Evolutionary conservation across 2,113 vertebrate species (phyloP).

Genomic region (Pachyramphus minor): DNA sequence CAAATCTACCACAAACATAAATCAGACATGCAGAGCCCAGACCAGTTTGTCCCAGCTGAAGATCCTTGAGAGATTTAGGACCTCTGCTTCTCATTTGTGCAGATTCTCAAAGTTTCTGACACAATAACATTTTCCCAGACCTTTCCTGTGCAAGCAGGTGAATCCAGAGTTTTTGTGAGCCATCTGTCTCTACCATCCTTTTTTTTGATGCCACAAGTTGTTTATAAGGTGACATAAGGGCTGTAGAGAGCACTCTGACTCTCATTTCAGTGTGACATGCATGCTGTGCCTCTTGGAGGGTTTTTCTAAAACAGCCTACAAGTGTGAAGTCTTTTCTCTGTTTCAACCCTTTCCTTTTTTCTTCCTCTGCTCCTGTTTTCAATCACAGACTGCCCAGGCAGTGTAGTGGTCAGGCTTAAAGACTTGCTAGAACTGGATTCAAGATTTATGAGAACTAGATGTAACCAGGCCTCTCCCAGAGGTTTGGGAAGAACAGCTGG

Average conservation of each 20-base stretch:
- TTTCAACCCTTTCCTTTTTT: not conserved
- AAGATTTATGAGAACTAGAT: conserved; percentile 78
- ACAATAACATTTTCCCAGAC: not conserved
- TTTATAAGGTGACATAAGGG: not conserved
- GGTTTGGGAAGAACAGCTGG: conserved; percentile 80
- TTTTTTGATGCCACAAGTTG: not conserved
- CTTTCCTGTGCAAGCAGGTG: not conserved
- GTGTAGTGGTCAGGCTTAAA: conserved; percentile 70
- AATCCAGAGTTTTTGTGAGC: not conserved
- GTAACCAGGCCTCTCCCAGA: conserved; percentile 79
- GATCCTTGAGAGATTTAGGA: not conserved
- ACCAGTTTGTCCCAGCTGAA: not conserved
- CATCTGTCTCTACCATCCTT: not conserved
- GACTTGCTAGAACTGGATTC: conserved; percentile 76
- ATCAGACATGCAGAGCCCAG: not conserved
- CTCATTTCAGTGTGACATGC: not conserved
- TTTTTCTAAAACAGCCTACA: not conserved
- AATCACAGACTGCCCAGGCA: conserved; percentile 71
- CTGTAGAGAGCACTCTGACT: not conserved
- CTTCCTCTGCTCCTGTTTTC: conserved; percentile 70
- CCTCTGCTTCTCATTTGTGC: not conserved
- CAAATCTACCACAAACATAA: not conserved
- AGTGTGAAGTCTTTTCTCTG: not conserved
- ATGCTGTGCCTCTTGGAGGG: not conserved
- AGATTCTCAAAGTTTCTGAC: not conserved